Conservation (phyloP, 92 coral and sea anemone genomes). For the Hydrozoanthus gracilis region DNA sequence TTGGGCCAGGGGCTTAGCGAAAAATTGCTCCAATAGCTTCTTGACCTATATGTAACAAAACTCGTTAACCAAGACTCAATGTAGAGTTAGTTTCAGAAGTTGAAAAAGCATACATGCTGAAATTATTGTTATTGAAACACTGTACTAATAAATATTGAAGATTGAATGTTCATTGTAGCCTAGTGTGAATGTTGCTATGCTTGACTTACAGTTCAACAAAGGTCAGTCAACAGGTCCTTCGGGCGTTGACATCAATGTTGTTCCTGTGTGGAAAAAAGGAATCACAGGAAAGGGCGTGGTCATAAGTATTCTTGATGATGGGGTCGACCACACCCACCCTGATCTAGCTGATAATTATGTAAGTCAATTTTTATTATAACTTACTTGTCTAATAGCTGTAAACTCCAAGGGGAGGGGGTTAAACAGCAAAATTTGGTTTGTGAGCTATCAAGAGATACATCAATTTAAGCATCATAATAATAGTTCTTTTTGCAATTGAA, state of each 20-base stretch:
- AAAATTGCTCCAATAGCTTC: no score
- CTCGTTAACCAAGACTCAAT: no score
- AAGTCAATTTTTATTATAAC: conserved; percentile 46
- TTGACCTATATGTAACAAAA: no score
- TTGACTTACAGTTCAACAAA: conserved; percentile 74
- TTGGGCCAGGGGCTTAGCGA: no score
- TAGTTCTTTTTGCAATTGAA: background rate
- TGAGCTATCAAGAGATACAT: no score
- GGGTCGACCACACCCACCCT: conserved; percentile 99
- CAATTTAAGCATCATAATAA: background rate
- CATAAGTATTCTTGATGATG: conserved; percentile 96
- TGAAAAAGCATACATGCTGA: no score
- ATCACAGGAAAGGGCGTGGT: conserved; percentile 99
- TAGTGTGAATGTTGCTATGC: background rate
- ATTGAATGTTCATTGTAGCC: no score
- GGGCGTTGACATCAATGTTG: conserved; percentile 93
- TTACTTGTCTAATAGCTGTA: background rate
- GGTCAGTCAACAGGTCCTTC: conserved; percentile 99
- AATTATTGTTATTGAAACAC: no score
- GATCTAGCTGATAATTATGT: conserved; percentile 95
- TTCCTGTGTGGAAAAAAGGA: conserved; percentile 90
- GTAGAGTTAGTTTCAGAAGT: no score
- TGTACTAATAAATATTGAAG: no score
- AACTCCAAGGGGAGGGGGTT: background rate
- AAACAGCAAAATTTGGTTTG: no score